phyloP scores from a whole-genome alignment of 2,888 invertebrate genomes.

The Petrophora chlorosata region DNA sequence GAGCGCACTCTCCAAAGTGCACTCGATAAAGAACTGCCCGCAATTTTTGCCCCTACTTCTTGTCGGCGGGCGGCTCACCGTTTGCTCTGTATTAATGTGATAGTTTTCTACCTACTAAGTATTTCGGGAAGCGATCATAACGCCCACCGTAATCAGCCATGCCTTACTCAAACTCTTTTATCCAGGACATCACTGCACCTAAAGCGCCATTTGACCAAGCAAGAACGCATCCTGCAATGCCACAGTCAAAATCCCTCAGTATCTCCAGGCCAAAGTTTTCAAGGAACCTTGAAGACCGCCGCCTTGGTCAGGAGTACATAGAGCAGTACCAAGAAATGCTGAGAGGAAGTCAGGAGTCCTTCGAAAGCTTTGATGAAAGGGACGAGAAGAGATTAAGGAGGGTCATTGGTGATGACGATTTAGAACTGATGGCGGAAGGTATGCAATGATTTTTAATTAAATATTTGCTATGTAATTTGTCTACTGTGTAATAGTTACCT shows the following conservation, averaged over 20 bases:
- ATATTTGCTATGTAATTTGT: background rate
- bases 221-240: slow-evolving; percentile 40
- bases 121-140: no score
- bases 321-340: slow-evolving; percentile 59
- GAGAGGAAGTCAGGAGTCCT: slow-evolving; percentile 52
- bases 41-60: no score
- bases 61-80: no score
- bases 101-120: no score
- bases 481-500: no score
- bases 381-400: slow-evolving; percentile 45
- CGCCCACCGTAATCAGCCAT: no score
- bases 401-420: slow-evolving; percentile 44
- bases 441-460: slow-evolving; percentile 6
- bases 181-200: slow-evolving; percentile 1
- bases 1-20: no score
- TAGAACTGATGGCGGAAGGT: slow-evolving; percentile 50
- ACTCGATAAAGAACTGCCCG: no score
- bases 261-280: slow-evolving; percentile 41
- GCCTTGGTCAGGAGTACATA: slow-evolving; percentile 48
- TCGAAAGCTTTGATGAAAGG: slow-evolving; percentile 42
- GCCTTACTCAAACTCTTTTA: background rate
- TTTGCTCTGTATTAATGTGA: no score
- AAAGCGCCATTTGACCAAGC: background rate
- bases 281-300: slow-evolving; percentile 41
- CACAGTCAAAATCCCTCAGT: slow-evolving; percentile 54